Conservation (phyloP, 2,797 vertebrate genomes). For the Prionace glauca region DNA sequence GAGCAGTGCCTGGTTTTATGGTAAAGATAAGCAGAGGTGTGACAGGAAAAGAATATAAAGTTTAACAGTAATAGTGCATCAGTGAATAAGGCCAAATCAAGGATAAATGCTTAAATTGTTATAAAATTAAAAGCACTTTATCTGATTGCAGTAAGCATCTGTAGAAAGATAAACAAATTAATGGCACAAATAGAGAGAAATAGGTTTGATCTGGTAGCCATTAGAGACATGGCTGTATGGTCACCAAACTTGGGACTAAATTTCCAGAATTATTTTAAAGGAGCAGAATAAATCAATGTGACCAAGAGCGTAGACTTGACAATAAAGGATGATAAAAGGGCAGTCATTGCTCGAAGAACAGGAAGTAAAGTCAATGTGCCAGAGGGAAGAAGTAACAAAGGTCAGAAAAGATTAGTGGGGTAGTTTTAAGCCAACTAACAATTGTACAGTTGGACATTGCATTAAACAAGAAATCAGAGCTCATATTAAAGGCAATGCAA, state of each 20-base stretch:
- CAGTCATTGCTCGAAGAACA: neutral
- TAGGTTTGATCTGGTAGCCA: neutral
- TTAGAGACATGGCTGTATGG: neutral
- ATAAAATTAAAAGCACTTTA: neutral
- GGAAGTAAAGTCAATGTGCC: too few relatives aligned
- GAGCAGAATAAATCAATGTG: neutral
- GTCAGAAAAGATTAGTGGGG: neutral
- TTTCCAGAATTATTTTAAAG: neutral
- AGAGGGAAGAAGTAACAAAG: neutral
- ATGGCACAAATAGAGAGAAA: neutral
- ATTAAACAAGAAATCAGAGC: neutral
- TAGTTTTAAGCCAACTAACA: neutral
- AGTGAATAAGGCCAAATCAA: neutral
- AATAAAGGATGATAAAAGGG: neutral
- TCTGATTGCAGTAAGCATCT: neutral
- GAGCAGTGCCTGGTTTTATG: too few relatives aligned
- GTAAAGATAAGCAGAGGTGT: neutral
- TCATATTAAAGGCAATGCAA: neutral
- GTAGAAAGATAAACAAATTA: neutral
- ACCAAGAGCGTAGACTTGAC: neutral
- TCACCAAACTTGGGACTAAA: neutral
- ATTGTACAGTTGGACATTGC: neutral
- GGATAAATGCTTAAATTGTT: neutral
- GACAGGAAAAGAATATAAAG: neutral
- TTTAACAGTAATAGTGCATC: too few relatives aligned